These are phyloP conservation scores for Ophonus ardosiacus DNA, from an alignment of 2,888 invertebrate genomes.

Conservation along the genomic window DNA sequence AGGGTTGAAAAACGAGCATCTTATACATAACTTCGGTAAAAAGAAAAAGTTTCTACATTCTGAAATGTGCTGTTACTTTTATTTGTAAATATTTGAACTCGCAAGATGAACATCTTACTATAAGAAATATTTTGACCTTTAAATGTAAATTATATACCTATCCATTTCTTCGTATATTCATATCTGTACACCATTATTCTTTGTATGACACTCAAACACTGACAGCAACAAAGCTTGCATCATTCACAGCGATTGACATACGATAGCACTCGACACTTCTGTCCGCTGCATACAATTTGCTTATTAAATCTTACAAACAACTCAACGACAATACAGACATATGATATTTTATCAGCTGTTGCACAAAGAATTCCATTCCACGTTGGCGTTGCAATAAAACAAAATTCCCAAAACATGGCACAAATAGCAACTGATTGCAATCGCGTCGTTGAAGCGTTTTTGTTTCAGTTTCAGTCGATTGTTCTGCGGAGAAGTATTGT, in stretches of 20 bases:
- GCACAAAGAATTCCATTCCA: slow-evolving; percentile 22
- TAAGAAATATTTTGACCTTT: too few species aligned
- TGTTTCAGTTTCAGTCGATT: slow-evolving; percentile 31
- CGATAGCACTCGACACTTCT: neutral
- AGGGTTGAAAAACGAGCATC: too few species aligned
- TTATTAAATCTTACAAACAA: neutral
- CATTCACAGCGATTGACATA: neutral
- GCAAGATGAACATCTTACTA: too few species aligned
- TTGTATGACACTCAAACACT: neutral
- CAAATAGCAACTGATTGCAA: neutral
- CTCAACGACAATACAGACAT: neutral
- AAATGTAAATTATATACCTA: too few species aligned
- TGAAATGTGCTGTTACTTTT: too few species aligned
- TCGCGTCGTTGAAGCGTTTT: slow-evolving; percentile 8
- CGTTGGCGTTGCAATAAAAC: slow-evolving; percentile 15
- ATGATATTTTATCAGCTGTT: slow-evolving; percentile 22
- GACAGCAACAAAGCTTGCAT: neutral
- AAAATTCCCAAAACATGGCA: slow-evolving; percentile 32
- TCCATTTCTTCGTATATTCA: too few species aligned
- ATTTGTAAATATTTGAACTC: too few species aligned
- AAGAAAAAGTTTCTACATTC: too few species aligned
- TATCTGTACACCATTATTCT: too few species aligned
- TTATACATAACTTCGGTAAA: too few species aligned
- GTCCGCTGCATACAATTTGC: neutral
- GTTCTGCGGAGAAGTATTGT: slow-evolving; percentile 50